Percentiles rank a stretch among this genome's conserved stretches.
Evolutionary conservation across 2,797 vertebrate species (phyloP).

Genomic region (Heteromormyrus szaboi): DNA sequence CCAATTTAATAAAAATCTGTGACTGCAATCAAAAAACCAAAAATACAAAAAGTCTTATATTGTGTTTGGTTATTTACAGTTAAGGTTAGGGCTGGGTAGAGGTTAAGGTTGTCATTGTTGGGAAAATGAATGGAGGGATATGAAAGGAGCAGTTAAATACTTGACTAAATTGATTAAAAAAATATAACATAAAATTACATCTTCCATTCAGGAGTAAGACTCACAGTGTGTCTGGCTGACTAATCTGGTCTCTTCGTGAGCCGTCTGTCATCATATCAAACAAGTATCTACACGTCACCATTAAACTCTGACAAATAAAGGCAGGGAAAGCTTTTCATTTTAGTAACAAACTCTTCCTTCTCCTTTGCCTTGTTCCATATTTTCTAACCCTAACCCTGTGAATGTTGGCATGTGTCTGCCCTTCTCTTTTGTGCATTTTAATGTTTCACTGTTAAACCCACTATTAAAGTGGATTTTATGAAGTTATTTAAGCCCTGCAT

Average conservation of each 20-base stretch:
- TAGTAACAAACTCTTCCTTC: not conserved
- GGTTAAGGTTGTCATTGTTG: not conserved
- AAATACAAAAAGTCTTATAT: not conserved
- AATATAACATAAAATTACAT: not conserved
- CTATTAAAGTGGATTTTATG: not conserved
- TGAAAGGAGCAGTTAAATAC: not conserved
- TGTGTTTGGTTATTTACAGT: not conserved
- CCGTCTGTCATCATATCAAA: slow-evolving; percentile 35
- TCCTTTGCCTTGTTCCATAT: not conserved
- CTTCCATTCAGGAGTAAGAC: not conserved
- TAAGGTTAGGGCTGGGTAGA: not conserved
- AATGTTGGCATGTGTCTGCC: not conserved
- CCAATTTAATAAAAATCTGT: not conserved
- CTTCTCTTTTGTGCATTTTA: slow-evolving; percentile 9
- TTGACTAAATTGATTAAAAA: slow-evolving; percentile 2
- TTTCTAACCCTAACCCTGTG: slow-evolving; percentile 15
- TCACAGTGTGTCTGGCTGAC: not conserved
- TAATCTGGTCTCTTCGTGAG: slow-evolving; percentile 18
- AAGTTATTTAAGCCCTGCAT: not conserved
- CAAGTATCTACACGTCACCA: not conserved
- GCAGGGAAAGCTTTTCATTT: not conserved
- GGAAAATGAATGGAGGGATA: not conserved
- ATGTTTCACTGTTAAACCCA: not conserved
- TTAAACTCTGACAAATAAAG: not conserved
- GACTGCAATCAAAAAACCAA: not conserved